Evolutionary conservation across 92 coral and sea anemone genomes (phyloP), one percentile per base, ranked within the genome.

Genomic region (Meandrina meandrites): DNA sequence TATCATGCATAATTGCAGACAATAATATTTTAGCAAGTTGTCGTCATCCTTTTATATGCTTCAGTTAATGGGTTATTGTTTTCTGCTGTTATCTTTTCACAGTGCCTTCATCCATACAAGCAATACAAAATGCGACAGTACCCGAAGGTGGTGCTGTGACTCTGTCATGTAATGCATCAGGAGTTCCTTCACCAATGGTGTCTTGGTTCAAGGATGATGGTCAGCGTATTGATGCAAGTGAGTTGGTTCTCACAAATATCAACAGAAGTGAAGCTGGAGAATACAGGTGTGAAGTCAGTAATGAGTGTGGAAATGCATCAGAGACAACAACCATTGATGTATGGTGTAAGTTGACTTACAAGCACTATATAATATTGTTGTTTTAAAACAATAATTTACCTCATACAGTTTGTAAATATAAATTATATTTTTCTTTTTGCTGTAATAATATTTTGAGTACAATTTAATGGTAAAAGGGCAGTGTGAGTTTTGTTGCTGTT

Each of bases 131-230:
- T 31, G 12, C 2, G 42, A 84, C n/a, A 4, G 81, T 75, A 13
- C 74, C 68, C 24, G 86, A 86, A 86, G 90, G 90, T 22, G 54
- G 11, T 3, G 27, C 81, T n/a, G 17, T 90, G n/a, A 81, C 40
- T 31, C 69, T 90, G 60, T 80, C 71, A 21, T 90, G 92, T 53
- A 75, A 80, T 75, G 85, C 71, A 18, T 73, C 89, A 54, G 92
- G 92, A 5, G 50, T 81, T 36, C 90, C 90, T 31, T 7, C 53
- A 21, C 86, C 90, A 45, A 68, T 3, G 31, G 64, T 77, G 57
- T 40, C 80, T 77, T 77, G 80, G 80, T 19, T 30, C 5, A 48
- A 45, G 11, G 17, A 12, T 35, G 22, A 22, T 32, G 79, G n/a
- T 67, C n/a, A 47, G 35, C 22, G 54, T 47, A 9, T 15, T 19